Percentiles rank a stretch among this genome's conserved stretches.
phyloP scores from a whole-genome alignment of 2,888 invertebrate species.

The Pseudococcus longispinus region DNA sequence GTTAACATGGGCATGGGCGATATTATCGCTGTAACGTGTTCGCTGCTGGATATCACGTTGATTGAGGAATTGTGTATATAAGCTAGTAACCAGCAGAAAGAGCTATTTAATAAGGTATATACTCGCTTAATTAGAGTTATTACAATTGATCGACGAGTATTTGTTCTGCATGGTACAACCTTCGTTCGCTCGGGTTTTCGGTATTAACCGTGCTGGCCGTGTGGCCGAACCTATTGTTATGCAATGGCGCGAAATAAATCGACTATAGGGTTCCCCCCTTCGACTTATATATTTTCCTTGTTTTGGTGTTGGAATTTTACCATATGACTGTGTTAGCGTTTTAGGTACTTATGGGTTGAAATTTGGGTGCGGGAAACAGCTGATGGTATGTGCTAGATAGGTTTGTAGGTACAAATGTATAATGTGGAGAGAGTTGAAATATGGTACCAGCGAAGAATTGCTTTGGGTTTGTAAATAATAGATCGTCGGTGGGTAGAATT shows the following conservation, averaged over 20 bases:
- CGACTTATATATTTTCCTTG: too few relatives aligned
- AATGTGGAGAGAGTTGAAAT: too few relatives aligned
- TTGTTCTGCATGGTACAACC: slow-evolving; percentile 23
- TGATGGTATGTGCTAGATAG: too few relatives aligned
- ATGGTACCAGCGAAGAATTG: too few relatives aligned
- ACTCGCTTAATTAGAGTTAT: slow-evolving; percentile 37
- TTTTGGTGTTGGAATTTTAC: too few relatives aligned
- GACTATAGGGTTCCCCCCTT: neutral
- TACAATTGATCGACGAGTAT: slow-evolving; percentile 37
- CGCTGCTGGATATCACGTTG: slow-evolving; percentile 45
- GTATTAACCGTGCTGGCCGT: neutral
- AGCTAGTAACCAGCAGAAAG: neutral
- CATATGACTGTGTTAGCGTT: too few relatives aligned
- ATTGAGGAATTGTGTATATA: slow-evolving; percentile 35
- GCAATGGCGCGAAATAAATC: slow-evolving; percentile 28
- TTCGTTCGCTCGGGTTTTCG: neutral
- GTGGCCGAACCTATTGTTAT: slow-evolving; percentile 15
- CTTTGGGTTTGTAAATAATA: too few relatives aligned
- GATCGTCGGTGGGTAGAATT: too few relatives aligned
- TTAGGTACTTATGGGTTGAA: too few relatives aligned
- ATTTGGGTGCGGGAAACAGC: too few relatives aligned
- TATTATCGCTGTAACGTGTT: slow-evolving; percentile 32
- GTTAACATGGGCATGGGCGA: slow-evolving; percentile 36
- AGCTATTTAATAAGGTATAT: slow-evolving; percentile 18
- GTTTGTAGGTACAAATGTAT: too few relatives aligned